phyloP scores from a whole-genome alignment of 2,888 invertebrate genomes.

The Vanessa cardui region DNA sequence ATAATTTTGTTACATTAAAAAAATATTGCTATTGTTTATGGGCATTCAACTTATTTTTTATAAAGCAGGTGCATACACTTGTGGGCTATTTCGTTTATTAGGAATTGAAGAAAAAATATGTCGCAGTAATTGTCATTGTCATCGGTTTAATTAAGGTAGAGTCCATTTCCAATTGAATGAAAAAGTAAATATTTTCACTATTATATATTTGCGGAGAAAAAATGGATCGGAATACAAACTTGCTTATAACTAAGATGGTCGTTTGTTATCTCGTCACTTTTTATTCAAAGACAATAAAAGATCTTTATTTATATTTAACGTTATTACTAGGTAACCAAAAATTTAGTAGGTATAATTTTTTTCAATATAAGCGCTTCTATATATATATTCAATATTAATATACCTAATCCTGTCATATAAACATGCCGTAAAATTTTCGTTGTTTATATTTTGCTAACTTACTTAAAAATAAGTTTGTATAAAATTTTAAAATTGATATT shows the following conservation, averaged over 20 bases:
- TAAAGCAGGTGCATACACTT: slow-evolving; percentile 63
- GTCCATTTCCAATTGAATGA: slow-evolving; percentile 13
- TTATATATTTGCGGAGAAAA: not conserved
- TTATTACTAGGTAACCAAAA: too few species aligned
- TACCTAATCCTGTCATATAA: too few species aligned
- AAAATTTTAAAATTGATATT: too few species aligned
- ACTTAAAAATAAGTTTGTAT: too few species aligned
- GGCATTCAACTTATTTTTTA: slow-evolving; percentile 60
- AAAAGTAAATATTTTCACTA: not conserved
- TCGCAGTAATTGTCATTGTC: slow-evolving; percentile 13
- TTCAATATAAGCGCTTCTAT: too few species aligned
- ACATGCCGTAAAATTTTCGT: too few species aligned
- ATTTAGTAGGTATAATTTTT: too few species aligned
- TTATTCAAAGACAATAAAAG: not conserved
- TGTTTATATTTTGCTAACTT: too few species aligned
- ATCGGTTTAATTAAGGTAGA: slow-evolving; percentile 21
- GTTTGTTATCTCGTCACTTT: not conserved
- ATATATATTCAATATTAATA: too few species aligned
- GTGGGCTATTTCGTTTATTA: slow-evolving; percentile 29
- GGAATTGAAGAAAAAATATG: slow-evolving; percentile 12
- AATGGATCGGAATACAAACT: not conserved
- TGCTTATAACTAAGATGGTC: not conserved
- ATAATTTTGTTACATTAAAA: slow-evolving; percentile 52
- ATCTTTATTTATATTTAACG: not conserved
- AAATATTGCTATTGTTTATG: slow-evolving; percentile 52